Conservation (phyloP, 2,113 vertebrate genomes). For the Amblyornis subalaris region DNA sequence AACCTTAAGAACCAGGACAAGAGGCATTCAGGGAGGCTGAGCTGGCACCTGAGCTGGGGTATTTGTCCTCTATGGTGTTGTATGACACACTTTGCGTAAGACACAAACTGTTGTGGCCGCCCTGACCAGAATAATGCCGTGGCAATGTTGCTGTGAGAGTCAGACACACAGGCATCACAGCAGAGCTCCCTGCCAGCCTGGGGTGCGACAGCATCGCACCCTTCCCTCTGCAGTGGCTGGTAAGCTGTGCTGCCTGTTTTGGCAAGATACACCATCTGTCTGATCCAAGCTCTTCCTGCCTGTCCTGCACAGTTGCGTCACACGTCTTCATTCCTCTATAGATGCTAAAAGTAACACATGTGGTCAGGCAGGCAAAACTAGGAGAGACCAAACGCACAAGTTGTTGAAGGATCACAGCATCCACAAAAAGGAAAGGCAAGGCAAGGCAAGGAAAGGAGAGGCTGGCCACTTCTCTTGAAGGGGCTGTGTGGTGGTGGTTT, state of each 20-base stretch:
- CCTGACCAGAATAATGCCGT: neutral
- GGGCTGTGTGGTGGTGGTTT: no score
- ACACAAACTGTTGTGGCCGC: neutral
- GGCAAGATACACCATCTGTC: neutral
- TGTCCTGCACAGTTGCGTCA: neutral
- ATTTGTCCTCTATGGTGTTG: neutral
- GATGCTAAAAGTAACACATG: neutral
- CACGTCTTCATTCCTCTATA: neutral
- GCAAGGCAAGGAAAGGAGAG: neutral
- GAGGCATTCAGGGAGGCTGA: neutral
- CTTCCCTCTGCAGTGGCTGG: neutral
- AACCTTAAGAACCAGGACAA: neutral
- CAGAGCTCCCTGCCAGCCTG: neutral
- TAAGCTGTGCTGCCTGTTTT: neutral
- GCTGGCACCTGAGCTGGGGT: neutral
- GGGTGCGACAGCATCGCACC: neutral
- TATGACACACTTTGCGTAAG: neutral
- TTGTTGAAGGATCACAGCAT: neutral
- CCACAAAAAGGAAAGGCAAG: neutral
- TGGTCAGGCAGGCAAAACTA: neutral
- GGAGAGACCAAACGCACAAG: rapidly evolving
- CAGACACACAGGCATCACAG: neutral
- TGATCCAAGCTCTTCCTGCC: neutral
- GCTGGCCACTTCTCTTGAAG: neutral
- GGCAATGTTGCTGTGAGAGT: neutral